Percentiles rank a stretch among this genome's conserved stretches.
Evolutionary conservation across 2,888 invertebrate genomes (phyloP).

Genomic region (Capitulum mitella): DNA sequence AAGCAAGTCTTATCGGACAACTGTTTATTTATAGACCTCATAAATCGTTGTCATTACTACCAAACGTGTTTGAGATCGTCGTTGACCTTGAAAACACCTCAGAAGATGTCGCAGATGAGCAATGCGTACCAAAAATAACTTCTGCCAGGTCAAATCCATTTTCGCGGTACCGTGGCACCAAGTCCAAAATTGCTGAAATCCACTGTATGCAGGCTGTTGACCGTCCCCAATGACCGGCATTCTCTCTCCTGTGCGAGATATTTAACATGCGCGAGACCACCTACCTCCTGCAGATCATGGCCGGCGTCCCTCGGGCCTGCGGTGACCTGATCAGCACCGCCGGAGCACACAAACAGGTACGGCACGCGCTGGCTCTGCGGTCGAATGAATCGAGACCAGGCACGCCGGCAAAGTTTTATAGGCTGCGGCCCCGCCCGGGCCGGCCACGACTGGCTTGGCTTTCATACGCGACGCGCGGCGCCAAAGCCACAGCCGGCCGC

Average conservation of each 20-base stretch:
- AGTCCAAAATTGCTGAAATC: too few relatives aligned
- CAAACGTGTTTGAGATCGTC: too few relatives aligned
- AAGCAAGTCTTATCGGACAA: too few relatives aligned
- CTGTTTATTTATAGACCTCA: too few relatives aligned
- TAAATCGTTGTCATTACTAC: too few relatives aligned
- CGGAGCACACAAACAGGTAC: background rate
- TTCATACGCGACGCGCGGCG: background rate
- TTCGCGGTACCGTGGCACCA: too few relatives aligned
- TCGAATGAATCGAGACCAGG: background rate
- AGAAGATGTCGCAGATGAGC: too few relatives aligned
- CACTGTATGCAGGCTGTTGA: too few relatives aligned
- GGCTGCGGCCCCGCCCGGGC: background rate
- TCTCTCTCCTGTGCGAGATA: background rate
- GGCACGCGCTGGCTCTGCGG: background rate
- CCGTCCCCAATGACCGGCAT: background rate
- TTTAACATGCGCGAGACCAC: too few relatives aligned
- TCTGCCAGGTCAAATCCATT: too few relatives aligned
- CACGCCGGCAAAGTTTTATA: background rate
- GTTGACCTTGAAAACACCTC: too few relatives aligned
- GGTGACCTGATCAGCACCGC: background rate
- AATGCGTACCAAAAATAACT: too few relatives aligned
- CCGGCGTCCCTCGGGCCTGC: background rate
- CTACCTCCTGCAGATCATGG: background rate
- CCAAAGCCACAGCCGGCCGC: background rate
- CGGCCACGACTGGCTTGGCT: background rate